These are phyloP conservation scores for Pangasius macronema DNA, from an alignment of 2,797 vertebrate species.

Conservation along the genomic window DNA sequence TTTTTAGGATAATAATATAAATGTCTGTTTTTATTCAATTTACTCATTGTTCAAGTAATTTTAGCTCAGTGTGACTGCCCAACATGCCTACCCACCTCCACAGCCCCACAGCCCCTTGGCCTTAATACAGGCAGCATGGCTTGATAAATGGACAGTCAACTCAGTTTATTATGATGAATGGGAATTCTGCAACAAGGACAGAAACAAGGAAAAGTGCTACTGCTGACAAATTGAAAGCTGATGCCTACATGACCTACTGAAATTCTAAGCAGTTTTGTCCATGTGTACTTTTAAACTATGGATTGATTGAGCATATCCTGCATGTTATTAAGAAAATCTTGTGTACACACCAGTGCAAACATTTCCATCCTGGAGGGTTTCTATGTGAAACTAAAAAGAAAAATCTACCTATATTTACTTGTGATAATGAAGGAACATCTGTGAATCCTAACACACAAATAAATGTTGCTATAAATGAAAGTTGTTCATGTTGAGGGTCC, in stretches of 20 bases:
- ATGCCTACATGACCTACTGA: slow-evolving; percentile 62
- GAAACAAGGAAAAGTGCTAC: slow-evolving; percentile 65
- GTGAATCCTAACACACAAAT: neutral
- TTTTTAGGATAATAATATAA: neutral
- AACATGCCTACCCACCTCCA: neutral
- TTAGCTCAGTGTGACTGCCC: neutral
- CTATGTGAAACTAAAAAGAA: neutral
- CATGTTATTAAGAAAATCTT: neutral
- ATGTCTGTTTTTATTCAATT: neutral
- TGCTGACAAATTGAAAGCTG: slow-evolving; percentile 68
- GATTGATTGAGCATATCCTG: slow-evolving; percentile 18
- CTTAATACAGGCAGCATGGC: slow-evolving; percentile 57
- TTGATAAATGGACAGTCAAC: slow-evolving; percentile 78
- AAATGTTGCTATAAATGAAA: neutral
- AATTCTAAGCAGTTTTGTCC: slow-evolving; percentile 59
- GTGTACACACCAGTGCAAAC: neutral
- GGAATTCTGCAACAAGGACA: slow-evolving; percentile 70
- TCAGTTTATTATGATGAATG: slow-evolving; percentile 80
- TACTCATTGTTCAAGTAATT: slow-evolving; percentile 15
- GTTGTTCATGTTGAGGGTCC: neutral
- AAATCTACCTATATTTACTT: neutral
- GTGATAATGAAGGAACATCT: neutral
- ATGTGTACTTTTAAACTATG: slow-evolving; percentile 35
- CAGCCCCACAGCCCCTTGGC: neutral
- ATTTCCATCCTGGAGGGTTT: neutral